Evolutionary conservation across 2,888 invertebrate genomes (phyloP).

Genomic region (Scaptomyza flava): DNA sequence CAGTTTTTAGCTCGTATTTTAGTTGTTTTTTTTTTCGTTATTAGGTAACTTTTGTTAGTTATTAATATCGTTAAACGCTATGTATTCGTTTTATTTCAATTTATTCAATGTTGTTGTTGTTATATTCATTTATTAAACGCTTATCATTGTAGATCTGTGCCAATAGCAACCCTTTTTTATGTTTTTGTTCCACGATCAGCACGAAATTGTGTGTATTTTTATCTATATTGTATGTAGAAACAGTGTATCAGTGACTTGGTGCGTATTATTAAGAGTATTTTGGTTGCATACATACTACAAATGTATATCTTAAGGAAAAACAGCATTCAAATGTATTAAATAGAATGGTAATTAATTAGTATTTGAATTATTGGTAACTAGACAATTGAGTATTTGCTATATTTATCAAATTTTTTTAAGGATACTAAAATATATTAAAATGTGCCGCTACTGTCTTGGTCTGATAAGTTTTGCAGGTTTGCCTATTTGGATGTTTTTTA

Average conservation of each 20-base stretch:
- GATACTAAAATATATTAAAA: conserved; percentile 27
- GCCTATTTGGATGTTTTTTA: conserved; percentile 30
- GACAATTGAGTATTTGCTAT: conserved; percentile 5
- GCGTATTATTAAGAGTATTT: conserved; percentile 31
- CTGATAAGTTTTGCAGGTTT: conserved; percentile 15
- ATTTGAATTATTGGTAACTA: conserved; percentile 12
- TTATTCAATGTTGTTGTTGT: conserved; percentile 14
- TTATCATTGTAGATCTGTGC: conserved; percentile 76
- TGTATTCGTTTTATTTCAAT: conserved; percentile 20
- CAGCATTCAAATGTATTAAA: conserved; percentile 43
- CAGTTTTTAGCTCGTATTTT: conserved; percentile 14
- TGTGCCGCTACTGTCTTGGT: conserved; percentile 51
- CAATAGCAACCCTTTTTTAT: conserved; percentile 71
- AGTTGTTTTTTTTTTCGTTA: conserved; percentile 32
- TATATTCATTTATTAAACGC: conserved; percentile 19
- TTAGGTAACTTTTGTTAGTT: conserved; percentile 27
- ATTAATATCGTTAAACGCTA: conserved; percentile 4
- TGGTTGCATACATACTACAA: conserved; percentile 46
- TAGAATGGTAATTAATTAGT: conserved; percentile 14
- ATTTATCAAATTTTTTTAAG: conserved; percentile 3
- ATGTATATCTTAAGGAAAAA: conserved; percentile 40
- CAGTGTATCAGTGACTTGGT: conserved; percentile 52
- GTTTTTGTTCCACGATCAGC: conserved; percentile 62
- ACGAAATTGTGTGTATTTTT: conserved; percentile 29
- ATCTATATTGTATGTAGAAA: conserved; percentile 39